Conservation (phyloP, 1,140 invertebrate genomes). For the Saxidomus purpurata region DNA sequence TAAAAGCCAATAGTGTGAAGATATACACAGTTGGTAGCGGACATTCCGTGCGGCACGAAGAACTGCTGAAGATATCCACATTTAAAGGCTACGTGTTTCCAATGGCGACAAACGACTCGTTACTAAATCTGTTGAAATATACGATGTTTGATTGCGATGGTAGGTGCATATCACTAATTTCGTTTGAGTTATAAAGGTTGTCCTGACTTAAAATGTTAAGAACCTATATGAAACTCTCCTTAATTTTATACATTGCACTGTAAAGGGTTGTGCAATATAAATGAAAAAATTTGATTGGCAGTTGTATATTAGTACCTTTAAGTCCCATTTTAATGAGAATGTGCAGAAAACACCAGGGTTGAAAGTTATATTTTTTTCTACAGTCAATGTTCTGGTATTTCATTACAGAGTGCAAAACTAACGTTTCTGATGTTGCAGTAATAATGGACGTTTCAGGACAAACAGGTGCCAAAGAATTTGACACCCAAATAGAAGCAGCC, state of each 20-base stretch:
- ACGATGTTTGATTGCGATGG: neutral
- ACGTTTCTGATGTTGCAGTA: neutral
- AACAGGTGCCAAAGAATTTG: neutral
- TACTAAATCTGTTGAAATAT: neutral
- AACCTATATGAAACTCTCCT: too few species aligned
- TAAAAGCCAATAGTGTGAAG: neutral
- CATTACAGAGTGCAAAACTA: neutral
- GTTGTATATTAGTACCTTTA: too few species aligned
- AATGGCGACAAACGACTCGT: neutral
- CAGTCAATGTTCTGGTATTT: neutral
- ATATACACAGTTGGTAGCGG: neutral
- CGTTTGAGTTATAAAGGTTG: too few species aligned
- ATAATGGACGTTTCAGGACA: conserved; percentile 15
- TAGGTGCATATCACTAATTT: too few species aligned
- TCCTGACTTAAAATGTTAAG: too few species aligned
- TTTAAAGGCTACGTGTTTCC: neutral
- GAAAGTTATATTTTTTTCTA: too few species aligned
- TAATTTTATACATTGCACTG: too few species aligned
- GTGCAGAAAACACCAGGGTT: too few species aligned
- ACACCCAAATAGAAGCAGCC: neutral
- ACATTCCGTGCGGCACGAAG: neutral
- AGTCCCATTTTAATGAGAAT: too few species aligned
- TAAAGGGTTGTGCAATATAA: too few species aligned
- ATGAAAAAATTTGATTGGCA: too few species aligned
- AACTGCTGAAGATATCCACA: neutral